Base-by-base conservation (phyloP, 2,113 vertebrate genomes). In the Drymodes brunneopygia region DNA sequence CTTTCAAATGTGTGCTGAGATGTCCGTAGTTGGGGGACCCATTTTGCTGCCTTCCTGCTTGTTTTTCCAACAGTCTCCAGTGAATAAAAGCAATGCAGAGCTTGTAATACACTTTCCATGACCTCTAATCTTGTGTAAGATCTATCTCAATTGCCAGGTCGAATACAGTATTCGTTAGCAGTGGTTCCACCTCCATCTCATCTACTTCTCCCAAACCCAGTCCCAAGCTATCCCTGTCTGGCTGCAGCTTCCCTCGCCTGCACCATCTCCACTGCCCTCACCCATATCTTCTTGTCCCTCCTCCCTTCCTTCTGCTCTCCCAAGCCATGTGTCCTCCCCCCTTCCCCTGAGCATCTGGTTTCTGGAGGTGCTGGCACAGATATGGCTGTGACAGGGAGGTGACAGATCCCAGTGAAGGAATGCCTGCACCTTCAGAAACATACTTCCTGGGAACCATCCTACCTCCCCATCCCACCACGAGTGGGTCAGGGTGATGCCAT, bases 21-120 rank as follows among this genome's bases (percentile, higher is more conserved):
- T 94, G 90, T 95, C 93, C 3, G 64, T 96, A 75, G 88, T 82
- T 88, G 86, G 22, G 78, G 28, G 21, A 93, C 74, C 85, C 86
- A 96, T 96, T 97, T 95, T 97, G 86, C 90, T 94, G 93, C 90
- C 82, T 97, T 97, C 96, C 96, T 96, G 95, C 95, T 95, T 96
- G 94, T 96, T 97, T 93, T 96, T 96, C 86, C 72, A 94, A 78
- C 72, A 64, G 92, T 96, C 95, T 96, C 94, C 95, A 86, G 92
- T 95, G 96, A 97, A 95, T 94, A 95, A 86, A 92, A 97, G 92
- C 57, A 94, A 89, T 50, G 73, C 73, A 75, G 53, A 31, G 77
- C 53, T 78, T 67, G 50, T 74, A 88, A 95, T 84, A 96, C 88
- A 95, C 93, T 96, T 96, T 96, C 96, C 90, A 36, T 96, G 94